phyloP scores from a whole-genome alignment of 2,888 invertebrate genomes.

The Calliopum simillimum region DNA sequence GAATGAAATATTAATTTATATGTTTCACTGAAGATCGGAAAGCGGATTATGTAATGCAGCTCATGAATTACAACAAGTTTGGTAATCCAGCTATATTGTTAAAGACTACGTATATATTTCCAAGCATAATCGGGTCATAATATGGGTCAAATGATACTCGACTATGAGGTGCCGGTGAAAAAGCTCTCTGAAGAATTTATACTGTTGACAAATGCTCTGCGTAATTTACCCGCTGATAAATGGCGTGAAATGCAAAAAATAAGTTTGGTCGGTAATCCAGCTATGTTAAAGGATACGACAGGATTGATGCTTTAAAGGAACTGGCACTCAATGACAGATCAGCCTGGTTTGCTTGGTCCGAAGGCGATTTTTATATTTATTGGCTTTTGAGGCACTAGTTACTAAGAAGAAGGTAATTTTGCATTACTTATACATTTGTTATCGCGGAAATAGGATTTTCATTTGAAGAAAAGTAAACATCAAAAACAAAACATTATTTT shows the following conservation, averaged over 20 bases:
- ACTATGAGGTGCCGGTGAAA: constrained; percentile 95
- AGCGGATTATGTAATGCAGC: constrained; percentile 97
- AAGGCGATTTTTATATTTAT: constrained; percentile 97
- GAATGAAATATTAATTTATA: too few relatives aligned
- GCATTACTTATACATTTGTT: too few relatives aligned
- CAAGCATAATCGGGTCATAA: too few relatives aligned
- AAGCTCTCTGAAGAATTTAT: constrained; percentile 97
- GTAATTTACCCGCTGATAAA: constrained; percentile 93
- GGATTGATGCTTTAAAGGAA: constrained; percentile 92
- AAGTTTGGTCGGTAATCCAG: constrained; percentile 93
- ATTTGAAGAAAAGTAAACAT: too few relatives aligned
- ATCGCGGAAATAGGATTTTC: too few relatives aligned
- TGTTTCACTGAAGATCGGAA: constrained; percentile 97
- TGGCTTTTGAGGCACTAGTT: constrained; percentile 96
- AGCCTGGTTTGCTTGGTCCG: constrained; percentile 95
- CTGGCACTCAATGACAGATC: constrained; percentile 93
- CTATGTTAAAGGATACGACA: constrained; percentile 95
- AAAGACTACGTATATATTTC: constrained; percentile 96
- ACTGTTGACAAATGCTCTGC: constrained; percentile 82
- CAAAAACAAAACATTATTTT: too few relatives aligned
- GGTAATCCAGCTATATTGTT: constrained; percentile 83
- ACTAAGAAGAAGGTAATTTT: constrained; percentile 80
- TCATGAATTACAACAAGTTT: constrained; percentile 96
- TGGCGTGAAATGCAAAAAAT: constrained; percentile 94
- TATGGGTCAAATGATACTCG: constrained; percentile 97